phyloP scores from a whole-genome alignment of 2,113 vertebrate species.

The Leiothrix lutea region DNA sequence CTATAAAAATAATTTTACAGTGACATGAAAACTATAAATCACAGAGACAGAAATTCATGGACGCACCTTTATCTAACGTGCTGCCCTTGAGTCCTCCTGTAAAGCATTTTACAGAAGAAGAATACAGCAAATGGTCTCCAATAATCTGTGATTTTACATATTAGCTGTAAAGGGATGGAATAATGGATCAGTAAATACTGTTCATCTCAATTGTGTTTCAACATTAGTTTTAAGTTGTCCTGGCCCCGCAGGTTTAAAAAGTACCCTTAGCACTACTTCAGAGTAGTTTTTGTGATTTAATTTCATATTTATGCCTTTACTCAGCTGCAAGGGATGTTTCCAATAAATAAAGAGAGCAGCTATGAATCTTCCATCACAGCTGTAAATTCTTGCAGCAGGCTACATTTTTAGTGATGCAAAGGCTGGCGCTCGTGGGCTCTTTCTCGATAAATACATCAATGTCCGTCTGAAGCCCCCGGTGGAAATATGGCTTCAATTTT shows the following conservation, averaged over 20 bases:
- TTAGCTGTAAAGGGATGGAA: neutral
- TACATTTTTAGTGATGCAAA: slow-evolving; percentile 49
- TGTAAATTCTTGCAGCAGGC: slow-evolving; percentile 67
- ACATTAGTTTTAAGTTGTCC: neutral
- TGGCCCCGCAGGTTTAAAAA: neutral
- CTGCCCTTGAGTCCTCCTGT: neutral
- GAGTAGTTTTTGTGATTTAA: slow-evolving; percentile 47
- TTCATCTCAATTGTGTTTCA: neutral
- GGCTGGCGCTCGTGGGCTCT: neutral
- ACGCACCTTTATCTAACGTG: neutral
- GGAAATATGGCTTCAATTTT: slow-evolving; percentile 68
- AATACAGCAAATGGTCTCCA: neutral
- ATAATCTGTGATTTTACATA: neutral
- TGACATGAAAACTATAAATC: slow-evolving; percentile 1
- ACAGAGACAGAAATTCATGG: neutral
- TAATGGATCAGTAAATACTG: neutral
- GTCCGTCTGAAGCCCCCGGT: slow-evolving; percentile 19
- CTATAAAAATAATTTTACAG: neutral
- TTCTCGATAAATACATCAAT: slow-evolving; percentile 66
- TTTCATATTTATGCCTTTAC: slow-evolving; percentile 58
- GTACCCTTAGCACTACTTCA: neutral
- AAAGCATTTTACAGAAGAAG: neutral
- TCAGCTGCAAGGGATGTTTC: slow-evolving; percentile 46
- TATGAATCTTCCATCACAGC: slow-evolving; percentile 58
- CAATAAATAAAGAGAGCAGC: slow-evolving; percentile 58